Conservation (phyloP, 2,113 vertebrate species). For the Podarcis muralis region DNA sequence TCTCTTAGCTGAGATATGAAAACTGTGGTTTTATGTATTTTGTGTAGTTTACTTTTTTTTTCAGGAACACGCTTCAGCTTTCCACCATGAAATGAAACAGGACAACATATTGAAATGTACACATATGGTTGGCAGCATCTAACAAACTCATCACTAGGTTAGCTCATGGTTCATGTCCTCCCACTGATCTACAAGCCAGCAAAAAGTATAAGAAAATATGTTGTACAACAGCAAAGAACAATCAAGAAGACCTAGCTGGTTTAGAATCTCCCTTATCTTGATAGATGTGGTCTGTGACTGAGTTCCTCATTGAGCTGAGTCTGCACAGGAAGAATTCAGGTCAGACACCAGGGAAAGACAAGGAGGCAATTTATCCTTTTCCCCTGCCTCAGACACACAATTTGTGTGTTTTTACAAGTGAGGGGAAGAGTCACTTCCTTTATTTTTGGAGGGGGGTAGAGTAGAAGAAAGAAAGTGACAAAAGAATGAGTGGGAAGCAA, state of each 20-base stretch:
- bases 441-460: not conserved
- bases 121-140: constrained; percentile 5
- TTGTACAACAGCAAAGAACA: constrained; percentile 5
- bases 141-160: constrained; percentile 18
- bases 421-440: not conserved
- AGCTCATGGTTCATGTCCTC: not conserved
- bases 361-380: constrained; percentile 4
- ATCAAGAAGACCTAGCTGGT: constrained; percentile 7
- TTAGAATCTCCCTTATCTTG: constrained; percentile 10
- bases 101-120: constrained; percentile 17
- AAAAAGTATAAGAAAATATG: constrained; percentile 29
- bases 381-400: not conserved
- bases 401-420: not conserved
- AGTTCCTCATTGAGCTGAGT: not conserved
- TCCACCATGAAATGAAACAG: not conserved
- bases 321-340: not conserved
- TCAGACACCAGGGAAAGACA: not conserved
- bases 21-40: not conserved
- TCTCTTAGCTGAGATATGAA: not conserved
- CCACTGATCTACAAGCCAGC: not conserved
- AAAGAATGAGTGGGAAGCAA: not conserved
- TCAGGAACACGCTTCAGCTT: not conserved
- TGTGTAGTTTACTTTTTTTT: not conserved
- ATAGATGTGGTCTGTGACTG: not conserved
- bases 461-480: not conserved